A percentile compares a stretch with the other conserved stretches of the same genome.
Conservation (phyloP, 2,888 invertebrate genomes). For the Campaea margaritaria region DNA sequence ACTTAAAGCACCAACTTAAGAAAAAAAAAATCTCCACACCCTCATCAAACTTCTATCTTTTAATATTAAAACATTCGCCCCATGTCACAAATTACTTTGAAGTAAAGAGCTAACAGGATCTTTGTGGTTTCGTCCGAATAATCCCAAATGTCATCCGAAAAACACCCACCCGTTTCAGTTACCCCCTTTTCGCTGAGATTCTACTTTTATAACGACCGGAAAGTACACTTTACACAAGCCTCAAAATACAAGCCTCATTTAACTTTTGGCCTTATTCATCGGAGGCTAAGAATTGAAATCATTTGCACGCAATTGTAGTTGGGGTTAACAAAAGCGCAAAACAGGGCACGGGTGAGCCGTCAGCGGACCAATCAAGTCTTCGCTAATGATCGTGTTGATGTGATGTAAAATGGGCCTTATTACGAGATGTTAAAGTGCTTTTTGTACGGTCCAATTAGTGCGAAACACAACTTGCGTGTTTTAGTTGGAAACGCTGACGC, state of each 20-base stretch:
- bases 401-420: constrained; percentile 30
- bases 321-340: constrained; percentile 59
- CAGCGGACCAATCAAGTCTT: constrained; percentile 62
- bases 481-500: constrained; percentile 36
- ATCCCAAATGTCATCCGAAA: constrained; percentile 8
- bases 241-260: constrained; percentile 19
- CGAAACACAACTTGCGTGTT: constrained; percentile 28
- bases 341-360: constrained; percentile 57
- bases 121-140: constrained; percentile 1
- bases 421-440: constrained; percentile 26
- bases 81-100: not conserved
- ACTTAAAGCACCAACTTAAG: not conserved
- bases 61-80: not conserved
- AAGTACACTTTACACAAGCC: constrained; percentile 35
- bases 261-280: constrained; percentile 38
- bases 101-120: constrained; percentile 1
- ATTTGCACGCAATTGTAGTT: constrained; percentile 37
- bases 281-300: constrained; percentile 36
- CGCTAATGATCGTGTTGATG: constrained; percentile 49
- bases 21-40: not conserved
- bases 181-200: constrained; percentile 32
- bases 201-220: constrained; percentile 35
- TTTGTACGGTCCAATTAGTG: constrained; percentile 18
- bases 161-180: constrained; percentile 15
- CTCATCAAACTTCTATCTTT: not conserved